Conservation (phyloP, 2,888 invertebrate species). For the Drosophila atroscutellata region DNA sequence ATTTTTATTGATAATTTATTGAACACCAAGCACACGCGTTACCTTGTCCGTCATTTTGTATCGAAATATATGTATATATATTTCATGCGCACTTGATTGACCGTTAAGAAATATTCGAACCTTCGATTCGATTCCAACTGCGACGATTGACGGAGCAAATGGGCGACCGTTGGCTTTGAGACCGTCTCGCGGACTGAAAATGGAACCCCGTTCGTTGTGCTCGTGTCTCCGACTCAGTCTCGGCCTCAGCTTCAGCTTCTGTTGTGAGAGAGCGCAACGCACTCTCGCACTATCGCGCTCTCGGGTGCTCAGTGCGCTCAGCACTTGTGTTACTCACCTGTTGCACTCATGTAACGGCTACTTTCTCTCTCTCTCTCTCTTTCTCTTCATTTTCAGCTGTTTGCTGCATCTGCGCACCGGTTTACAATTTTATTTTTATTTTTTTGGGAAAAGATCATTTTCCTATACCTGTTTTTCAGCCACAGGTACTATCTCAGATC, state of each 20-base stretch:
- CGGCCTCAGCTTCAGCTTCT: conserved; percentile 5
- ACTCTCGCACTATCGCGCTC: conserved; percentile 15
- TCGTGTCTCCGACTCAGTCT: conserved; percentile 4
- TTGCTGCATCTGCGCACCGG: conserved; percentile 59
- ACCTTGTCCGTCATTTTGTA: conserved; percentile 44
- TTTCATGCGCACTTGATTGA: conserved; percentile 33
- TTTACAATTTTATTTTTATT: conserved; percentile 19
- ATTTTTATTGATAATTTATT: conserved; percentile 28
- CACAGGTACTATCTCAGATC: conserved; percentile 41
- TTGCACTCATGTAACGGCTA: conserved; percentile 28
- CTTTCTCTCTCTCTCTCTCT: conserved; percentile 28
- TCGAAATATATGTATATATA: conserved; percentile 3
- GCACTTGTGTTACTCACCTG: conserved; percentile 47
- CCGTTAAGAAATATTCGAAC: conserved; percentile 42
- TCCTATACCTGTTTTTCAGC: conserved; percentile 64
- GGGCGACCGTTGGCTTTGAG: conserved; percentile 63
- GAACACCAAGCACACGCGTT: conserved; percentile 48
- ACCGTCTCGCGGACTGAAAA: conserved; percentile 72
- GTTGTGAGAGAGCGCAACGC: not conserved
- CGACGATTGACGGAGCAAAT: conserved; percentile 30
- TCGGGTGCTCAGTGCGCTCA: conserved; percentile 47
- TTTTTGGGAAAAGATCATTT: conserved; percentile 68
- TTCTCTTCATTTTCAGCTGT: conserved; percentile 24
- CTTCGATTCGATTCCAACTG: conserved; percentile 8
- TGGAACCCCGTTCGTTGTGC: conserved; percentile 15